Evolutionary conservation across 2,888 invertebrate species (phyloP).

Genomic region (Euproctis similis): DNA sequence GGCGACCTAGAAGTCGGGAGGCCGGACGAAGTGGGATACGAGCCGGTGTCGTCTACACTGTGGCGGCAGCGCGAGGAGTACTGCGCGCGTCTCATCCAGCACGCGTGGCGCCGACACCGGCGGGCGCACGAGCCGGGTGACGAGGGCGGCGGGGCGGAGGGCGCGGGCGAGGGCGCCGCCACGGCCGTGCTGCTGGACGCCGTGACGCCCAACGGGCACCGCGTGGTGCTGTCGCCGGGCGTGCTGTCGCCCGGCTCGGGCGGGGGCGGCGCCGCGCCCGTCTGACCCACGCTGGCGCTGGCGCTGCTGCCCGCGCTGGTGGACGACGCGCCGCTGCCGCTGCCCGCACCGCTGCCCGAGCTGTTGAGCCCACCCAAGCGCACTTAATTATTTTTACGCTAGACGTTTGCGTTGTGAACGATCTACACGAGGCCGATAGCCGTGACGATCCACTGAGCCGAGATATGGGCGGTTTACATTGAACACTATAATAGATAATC

Average conservation of each 20-base stretch:
- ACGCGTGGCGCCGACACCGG: conserved; percentile 93
- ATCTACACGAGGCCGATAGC: no score
- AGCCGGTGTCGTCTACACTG: conserved; percentile 94
- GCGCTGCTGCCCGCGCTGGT: conserved; percentile 71
- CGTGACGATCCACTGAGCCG: no score
- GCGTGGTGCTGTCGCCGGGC: conserved; percentile 92
- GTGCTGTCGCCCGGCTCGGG: conserved; percentile 93
- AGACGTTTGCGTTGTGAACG: conserved; percentile 51
- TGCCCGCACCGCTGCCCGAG: conserved; percentile 70
- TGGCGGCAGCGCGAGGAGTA: conserved; percentile 98
- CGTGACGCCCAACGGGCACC: conserved; percentile 89
- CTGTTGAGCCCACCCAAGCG: conserved; percentile 69
- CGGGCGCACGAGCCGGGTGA: conserved; percentile 77
- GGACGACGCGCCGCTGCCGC: conserved; percentile 69
- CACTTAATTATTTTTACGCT: conserved; percentile 66
- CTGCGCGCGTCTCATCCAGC: conserved; percentile 95
- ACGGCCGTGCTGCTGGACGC: conserved; percentile 90
- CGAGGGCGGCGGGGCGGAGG: conserved; percentile 57
- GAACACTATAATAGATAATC: no score
- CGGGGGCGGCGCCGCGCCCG: conserved; percentile 84
- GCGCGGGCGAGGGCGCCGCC: conserved; percentile 86
- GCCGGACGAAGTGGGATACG: conserved; percentile 92
- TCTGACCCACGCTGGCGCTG: conserved; percentile 73
- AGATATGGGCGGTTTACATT: no score
- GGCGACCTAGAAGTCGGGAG: conserved; percentile 91